Percentiles rank a stretch among this genome's conserved stretches.
Conservation (phyloP, 2,888 invertebrate species). For the Megalurothrips usitatus region DNA sequence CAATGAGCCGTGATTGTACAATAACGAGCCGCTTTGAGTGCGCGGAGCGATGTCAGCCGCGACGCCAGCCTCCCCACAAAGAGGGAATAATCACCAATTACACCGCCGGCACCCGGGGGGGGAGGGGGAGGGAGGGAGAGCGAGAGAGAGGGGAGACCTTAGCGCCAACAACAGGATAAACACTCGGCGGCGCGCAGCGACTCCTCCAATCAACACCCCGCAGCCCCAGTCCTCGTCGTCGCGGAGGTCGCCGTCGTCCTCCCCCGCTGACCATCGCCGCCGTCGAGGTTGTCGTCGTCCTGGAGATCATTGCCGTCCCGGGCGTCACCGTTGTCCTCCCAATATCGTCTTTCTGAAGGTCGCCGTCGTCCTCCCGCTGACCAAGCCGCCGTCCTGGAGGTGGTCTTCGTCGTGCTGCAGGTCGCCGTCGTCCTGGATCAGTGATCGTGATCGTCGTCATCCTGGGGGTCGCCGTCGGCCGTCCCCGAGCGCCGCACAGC, state of each 20-base stretch:
- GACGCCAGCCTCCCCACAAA: neutral
- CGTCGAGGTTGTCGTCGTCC: too few relatives aligned
- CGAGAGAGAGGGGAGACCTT: neutral
- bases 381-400: too few relatives aligned
- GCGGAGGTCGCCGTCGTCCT: neutral
- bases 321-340: too few relatives aligned
- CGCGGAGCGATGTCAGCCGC: conserved; percentile 4
- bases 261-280: neutral
- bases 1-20: conserved; percentile 23
- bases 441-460: too few relatives aligned
- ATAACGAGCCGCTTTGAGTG: conserved; percentile 17
- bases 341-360: too few relatives aligned
- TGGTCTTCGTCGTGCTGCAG: too few relatives aligned
- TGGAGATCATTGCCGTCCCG: too few relatives aligned
- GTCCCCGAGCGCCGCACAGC: neutral
- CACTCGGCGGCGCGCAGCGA: neutral
- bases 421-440: too few relatives aligned
- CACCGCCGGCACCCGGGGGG: neutral
- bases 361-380: too few relatives aligned
- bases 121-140: neutral
- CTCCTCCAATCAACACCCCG: neutral
- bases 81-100: conserved; percentile 25
- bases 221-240: neutral
- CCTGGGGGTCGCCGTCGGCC: too few relatives aligned
- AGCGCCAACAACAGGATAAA: conserved; percentile 20